Conservation (phyloP, 2,888 invertebrate genomes). For the Limulus polyphemus region DNA sequence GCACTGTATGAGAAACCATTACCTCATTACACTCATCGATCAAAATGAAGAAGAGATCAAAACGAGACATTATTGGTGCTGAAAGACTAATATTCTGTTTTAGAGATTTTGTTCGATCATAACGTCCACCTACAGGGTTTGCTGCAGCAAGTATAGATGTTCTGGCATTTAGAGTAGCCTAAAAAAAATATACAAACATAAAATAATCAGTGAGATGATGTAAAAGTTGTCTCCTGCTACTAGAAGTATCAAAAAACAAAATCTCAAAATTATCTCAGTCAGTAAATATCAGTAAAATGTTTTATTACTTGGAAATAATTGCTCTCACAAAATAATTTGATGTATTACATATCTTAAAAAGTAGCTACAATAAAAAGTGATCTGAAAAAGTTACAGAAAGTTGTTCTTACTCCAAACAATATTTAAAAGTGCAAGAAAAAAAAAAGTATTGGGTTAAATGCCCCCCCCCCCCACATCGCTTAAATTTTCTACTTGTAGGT, state of each 20-base stretch:
- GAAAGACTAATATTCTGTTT: conserved; percentile 87
- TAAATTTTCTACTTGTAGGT: too few species aligned
- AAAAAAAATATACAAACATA: conserved; percentile 24
- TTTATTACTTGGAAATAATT: not conserved
- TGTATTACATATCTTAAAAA: too few species aligned
- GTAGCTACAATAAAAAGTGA: too few species aligned
- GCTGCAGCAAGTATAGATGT: conserved; percentile 97
- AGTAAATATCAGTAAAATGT: conserved; percentile 1
- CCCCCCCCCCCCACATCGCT: too few species aligned
- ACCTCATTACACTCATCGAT: conserved; percentile 91
- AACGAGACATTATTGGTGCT: conserved; percentile 97
- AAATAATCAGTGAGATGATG: too few species aligned
- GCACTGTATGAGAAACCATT: conserved; percentile 9
- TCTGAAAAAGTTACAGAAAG: too few species aligned
- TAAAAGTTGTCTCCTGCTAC: too few species aligned
- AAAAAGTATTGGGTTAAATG: too few species aligned
- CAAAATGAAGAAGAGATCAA: conserved; percentile 95
- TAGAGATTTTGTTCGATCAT: conserved; percentile 82
- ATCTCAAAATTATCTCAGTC: not conserved
- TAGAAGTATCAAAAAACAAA: not conserved
- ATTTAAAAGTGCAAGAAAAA: too few species aligned
- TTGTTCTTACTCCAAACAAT: too few species aligned
- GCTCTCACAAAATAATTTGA: too few species aligned
- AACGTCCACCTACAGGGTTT: conserved; percentile 93
- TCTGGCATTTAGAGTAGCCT: conserved; percentile 91